A percentile compares a stretch with the other conserved stretches of the same genome.
Conservation (phyloP, 2,797 vertebrate species). For the Anableps anableps region DNA sequence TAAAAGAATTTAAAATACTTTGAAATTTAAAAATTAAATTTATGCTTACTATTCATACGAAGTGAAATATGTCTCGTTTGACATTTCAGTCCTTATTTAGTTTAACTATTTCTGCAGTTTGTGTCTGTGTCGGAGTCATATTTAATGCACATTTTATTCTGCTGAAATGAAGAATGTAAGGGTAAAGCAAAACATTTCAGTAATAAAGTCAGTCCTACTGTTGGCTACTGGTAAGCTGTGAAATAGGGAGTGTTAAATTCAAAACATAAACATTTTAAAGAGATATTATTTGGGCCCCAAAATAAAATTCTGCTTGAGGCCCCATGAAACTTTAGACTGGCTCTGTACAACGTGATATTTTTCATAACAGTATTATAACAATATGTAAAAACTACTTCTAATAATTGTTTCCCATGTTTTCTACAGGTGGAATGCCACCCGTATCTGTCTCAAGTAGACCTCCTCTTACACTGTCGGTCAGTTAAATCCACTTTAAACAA, state of each 20-base stretch:
- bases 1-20: background rate
- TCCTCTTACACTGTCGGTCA: conserved; percentile 78
- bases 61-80: background rate
- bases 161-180: background rate
- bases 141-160: background rate
- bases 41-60: background rate
- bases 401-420: background rate
- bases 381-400: background rate
- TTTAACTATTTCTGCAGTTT: background rate
- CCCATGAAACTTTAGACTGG: background rate
- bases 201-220: background rate
- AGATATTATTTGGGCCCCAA: background rate
- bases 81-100: background rate
- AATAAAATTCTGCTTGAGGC: background rate
- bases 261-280: background rate
- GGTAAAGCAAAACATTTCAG: background rate
- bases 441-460: conserved; percentile 74
- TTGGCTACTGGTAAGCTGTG: background rate
- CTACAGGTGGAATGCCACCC: conserved; percentile 82
- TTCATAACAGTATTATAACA: background rate
- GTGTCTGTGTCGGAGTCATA: background rate
- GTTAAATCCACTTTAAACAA: conserved; percentile 14
- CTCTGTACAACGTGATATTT: background rate
- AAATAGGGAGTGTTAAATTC: background rate
- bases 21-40: background rate